Evolutionary conservation across 2,888 invertebrate genomes (phyloP), one percentile per base, ranked within the genome.

Genomic region (Congeria kusceri): DNA sequence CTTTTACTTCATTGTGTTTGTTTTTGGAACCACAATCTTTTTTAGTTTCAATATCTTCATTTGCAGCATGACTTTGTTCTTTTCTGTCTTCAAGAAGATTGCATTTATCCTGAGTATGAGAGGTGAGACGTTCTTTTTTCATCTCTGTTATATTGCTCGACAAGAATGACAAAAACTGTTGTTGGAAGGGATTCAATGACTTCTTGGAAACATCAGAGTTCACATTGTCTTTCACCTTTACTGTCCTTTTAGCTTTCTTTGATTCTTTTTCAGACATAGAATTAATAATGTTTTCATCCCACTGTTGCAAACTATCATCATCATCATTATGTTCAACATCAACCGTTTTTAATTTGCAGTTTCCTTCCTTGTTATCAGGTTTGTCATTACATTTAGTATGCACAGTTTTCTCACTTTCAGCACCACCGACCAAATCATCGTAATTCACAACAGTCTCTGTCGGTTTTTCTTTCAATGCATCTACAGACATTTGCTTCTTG

Each of bases 141-240:
- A 25, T 4, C 5, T 58, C 59, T 28, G 25, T 69, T 18, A 70
- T 57, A 44, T 53, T 79, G 32, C 25, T 64, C 7, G 78, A 79
- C n/a, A 83, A 27, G 67, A 83, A 83, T 27, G 83, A 83, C 27
- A 83, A 61, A 32, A 83, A 83, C 53, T 83, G 83, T 39, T 83
- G 83, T 39, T 83, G 83, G 53, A 39, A 39, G 9, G 39, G 25
- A 18, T 58, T 58, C 58, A 39, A 11, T 3, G 39, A 39, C 39
- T 3, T 39, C 9, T 39, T 39, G 39, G 39, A 39, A 39, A 39
- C 39, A 15, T 39, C 39, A 13, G 39, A 39, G 9, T 39, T 39
- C 9, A 1, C 13, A 39, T 11, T 39, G 39, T 39, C 39, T 39
- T 39, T 39, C 15, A 39, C 3, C 11, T 39, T 11, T 1, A 39